Base-by-base conservation (phyloP, 2,888 invertebrate genomes). In the Hypolimnas misippus region DNA sequence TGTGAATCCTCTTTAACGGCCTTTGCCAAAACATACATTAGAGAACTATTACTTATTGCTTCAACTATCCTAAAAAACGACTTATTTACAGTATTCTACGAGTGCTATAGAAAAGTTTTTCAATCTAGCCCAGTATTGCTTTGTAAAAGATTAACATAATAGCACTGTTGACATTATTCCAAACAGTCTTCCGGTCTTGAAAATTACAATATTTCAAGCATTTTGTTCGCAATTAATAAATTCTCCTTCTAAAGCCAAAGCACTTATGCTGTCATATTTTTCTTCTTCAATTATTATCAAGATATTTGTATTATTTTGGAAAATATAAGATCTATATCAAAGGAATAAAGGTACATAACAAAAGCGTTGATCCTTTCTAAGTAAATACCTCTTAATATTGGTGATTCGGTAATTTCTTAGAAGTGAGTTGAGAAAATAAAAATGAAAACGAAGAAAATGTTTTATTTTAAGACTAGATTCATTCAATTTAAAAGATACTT, bases 401-500 rank as follows among this genome's bases (percentile, higher is more conserved):
- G 33, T 62, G n/a, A 51, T 33, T 46, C 35, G 44, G 38, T 46
- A 46, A 40, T 31, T 54, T 21, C 42, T 52, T 31, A 31, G 53
- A 57, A 49, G 54, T 40, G 25, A 33, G 8, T n/a, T 31, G 49
- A 49, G 55, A 31, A 51, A 42, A 31, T 55, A 17, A 46, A 53
- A 53, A 59, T 60, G 46, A 40, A 51, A 50, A 2, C 16, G 0
- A 21, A 33, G 59, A 60, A 63, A 63, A 60, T 57, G 50, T 57
- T 63, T 35, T 50, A 31, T 57, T 63, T 35, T 50, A 31, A 38
- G 53, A 56, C 53, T 50, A 56, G 49, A 49, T 52, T 57, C 57
- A 51, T 52, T 44, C 25, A 40, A 10, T 57, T 62, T 59, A 16
- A 25, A 57, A 29, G 57, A 57, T 61, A 53, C 52, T 21, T 62